Conservation (phyloP, 2,888 invertebrate species). For the Drosophila kambysellisi region DNA sequence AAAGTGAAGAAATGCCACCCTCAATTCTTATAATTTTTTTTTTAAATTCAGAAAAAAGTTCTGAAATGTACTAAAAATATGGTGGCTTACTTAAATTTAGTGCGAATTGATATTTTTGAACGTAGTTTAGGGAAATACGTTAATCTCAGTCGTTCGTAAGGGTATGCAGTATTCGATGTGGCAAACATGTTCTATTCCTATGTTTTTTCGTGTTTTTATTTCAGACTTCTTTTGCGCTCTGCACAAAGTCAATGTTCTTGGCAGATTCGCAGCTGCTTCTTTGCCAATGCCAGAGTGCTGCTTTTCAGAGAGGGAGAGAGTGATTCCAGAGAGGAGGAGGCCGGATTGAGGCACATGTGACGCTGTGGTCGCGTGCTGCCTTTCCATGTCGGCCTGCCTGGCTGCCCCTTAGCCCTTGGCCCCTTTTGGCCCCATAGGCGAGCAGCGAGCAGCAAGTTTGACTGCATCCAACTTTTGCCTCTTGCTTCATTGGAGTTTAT, state of each 20-base stretch:
- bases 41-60: background rate
- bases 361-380: slow-evolving; percentile 78
- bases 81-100: no score
- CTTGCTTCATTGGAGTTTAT: slow-evolving; percentile 59
- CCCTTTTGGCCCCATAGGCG: slow-evolving; percentile 31
- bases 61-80: background rate
- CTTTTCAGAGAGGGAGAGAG: background rate
- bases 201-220: slow-evolving; percentile 38
- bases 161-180: slow-evolving; percentile 2
- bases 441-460: slow-evolving; percentile 19
- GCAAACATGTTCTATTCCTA: background rate
- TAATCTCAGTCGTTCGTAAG: background rate
- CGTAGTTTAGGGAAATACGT: no score
- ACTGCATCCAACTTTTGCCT: slow-evolving; percentile 50
- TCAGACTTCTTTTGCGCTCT: slow-evolving; percentile 60
- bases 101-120: no score
- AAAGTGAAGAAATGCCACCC: no score
- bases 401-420: slow-evolving; percentile 19
- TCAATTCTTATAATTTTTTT: no score
- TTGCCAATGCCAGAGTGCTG: slow-evolving; percentile 38
- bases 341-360: slow-evolving; percentile 79
- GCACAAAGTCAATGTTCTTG: slow-evolving; percentile 79
- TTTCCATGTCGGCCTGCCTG: slow-evolving; percentile 10
- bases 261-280: slow-evolving; percentile 77
- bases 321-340: background rate